These are phyloP conservation scores for Callipepla squamata DNA, from an alignment of 2,113 vertebrate species.

Conservation along the genomic window DNA sequence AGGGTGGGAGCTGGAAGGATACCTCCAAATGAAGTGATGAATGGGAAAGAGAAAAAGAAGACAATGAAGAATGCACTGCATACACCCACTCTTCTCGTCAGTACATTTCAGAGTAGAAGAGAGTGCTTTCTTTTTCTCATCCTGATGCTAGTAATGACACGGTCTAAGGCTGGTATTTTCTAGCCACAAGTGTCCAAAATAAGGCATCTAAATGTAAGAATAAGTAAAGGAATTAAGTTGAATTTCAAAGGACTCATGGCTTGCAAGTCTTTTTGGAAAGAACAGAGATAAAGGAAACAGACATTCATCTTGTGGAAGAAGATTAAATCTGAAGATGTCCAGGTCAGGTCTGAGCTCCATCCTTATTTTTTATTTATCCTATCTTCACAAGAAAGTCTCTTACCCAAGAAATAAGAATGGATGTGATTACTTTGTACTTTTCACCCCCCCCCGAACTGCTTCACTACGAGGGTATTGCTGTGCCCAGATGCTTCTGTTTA, in stretches of 20 bases:
- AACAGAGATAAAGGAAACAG: background rate
- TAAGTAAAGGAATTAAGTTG: background rate
- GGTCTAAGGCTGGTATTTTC: background rate
- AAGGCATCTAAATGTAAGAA: background rate
- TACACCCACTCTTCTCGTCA: background rate
- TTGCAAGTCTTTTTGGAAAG: background rate
- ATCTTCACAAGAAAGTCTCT: background rate
- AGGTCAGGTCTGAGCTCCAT: background rate
- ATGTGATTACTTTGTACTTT: background rate
- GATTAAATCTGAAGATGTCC: background rate
- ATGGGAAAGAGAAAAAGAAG: background rate
- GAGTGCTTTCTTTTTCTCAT: background rate
- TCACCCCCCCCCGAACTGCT: fast-evolving
- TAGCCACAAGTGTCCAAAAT: background rate
- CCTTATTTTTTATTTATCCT: background rate
- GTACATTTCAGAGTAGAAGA: background rate
- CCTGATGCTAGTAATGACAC: background rate
- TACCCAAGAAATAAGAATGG: background rate
- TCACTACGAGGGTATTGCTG: background rate
- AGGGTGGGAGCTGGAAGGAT: background rate
- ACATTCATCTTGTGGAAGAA: background rate
- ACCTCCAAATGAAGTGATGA: background rate
- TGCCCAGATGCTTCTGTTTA: background rate
- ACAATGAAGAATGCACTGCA: background rate
- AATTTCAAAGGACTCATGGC: background rate